Evolutionary conservation across 2,113 vertebrate genomes (phyloP).

Genomic region (Sigmodon hispidus): DNA sequence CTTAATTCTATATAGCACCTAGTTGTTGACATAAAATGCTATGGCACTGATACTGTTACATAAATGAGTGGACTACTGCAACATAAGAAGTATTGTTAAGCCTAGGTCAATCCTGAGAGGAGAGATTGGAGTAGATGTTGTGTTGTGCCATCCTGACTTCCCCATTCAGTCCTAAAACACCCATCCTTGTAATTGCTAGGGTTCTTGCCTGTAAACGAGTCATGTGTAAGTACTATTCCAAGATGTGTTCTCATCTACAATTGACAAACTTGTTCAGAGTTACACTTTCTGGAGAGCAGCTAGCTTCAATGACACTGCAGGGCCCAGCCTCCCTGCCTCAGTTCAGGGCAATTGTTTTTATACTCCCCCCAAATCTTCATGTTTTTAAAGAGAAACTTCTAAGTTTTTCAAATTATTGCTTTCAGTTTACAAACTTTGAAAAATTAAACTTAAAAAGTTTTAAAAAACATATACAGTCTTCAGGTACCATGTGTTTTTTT

Average conservation of each 20-base stretch:
- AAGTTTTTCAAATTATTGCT: not conserved
- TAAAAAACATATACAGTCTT: not conserved
- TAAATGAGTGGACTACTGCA: constrained; percentile 17
- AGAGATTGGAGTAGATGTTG: not conserved
- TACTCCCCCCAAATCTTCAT: not conserved
- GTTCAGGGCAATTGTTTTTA: not conserved
- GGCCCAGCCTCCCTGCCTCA: not conserved
- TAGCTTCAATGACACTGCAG: not conserved
- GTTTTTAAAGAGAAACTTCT: not conserved
- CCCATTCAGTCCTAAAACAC: not conserved
- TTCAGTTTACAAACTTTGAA: not conserved
- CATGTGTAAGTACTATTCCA: not conserved
- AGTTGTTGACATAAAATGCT: not conserved
- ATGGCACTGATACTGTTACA: not conserved
- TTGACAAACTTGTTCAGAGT: not conserved
- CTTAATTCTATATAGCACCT: not conserved
- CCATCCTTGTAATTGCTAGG: not conserved
- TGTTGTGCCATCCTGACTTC: not conserved
- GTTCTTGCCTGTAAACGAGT: not conserved
- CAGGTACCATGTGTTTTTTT: not conserved
- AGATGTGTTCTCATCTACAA: not conserved
- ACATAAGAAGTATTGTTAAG: not conserved
- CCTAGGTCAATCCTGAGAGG: not conserved
- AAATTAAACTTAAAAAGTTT: not conserved
- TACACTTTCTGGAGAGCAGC: not conserved